These are phyloP conservation scores for Lepidurus packardi DNA, from an alignment of 1,140 invertebrate genomes.

Conservation along the genomic window DNA sequence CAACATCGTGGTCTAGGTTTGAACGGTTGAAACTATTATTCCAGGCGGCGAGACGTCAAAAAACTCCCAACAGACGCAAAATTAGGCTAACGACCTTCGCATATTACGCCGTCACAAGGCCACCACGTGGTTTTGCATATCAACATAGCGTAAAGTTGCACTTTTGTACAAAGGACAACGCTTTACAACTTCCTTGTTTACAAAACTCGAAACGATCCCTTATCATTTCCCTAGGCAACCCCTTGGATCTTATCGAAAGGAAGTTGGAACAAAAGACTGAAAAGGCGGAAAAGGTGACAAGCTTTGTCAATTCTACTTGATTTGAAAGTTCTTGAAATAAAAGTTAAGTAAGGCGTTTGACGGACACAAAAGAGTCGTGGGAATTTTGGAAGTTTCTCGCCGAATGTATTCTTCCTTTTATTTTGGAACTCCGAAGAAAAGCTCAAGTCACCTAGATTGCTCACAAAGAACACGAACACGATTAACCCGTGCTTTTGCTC, in stretches of 20 bases:
- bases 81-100: background rate
- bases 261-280: too few species aligned
- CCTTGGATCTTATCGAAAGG: too few species aligned
- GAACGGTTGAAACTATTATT: background rate
- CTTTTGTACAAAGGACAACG: background rate
- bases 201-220: too few species aligned
- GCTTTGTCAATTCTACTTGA: too few species aligned
- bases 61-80: background rate
- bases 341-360: too few species aligned
- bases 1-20: background rate
- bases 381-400: background rate
- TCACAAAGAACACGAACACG: background rate
- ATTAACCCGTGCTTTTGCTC: background rate
- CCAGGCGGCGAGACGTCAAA: background rate
- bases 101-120: background rate
- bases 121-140: constrained; percentile 4
- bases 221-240: too few species aligned
- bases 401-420: background rate
- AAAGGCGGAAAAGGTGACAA: too few species aligned
- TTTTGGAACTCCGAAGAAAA: background rate
- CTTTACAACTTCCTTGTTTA: background rate
- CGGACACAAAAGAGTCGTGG: background rate
- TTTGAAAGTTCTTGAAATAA: too few species aligned
- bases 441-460: background rate
- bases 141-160: background rate